Evolutionary conservation across 2,113 vertebrate genomes (phyloP).

Genomic region (Romanogobio albipinnatus): DNA sequence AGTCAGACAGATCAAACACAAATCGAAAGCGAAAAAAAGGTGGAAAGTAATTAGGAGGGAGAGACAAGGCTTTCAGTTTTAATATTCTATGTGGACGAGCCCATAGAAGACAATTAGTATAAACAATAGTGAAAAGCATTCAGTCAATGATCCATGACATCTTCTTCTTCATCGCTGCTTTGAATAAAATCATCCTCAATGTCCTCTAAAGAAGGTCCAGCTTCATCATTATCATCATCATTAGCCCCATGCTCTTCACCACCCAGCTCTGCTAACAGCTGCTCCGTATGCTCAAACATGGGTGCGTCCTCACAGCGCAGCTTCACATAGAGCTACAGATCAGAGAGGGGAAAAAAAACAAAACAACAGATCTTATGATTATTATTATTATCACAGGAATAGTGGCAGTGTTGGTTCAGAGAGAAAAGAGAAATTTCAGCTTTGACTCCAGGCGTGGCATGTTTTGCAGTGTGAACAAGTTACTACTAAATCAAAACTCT

Average conservation of each 20-base stretch:
- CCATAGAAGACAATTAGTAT: background rate
- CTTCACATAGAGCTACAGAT: constrained; percentile 75
- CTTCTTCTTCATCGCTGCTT: constrained; percentile 62
- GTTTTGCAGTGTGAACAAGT: constrained; percentile 16
- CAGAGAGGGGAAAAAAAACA: constrained; percentile 34
- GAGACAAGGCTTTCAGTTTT: constrained; percentile 12
- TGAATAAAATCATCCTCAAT: constrained; percentile 68
- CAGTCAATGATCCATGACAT: constrained; percentile 77
- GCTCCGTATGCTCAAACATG: constrained; percentile 76
- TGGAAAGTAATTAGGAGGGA: background rate
- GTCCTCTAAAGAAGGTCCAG: constrained; percentile 72
- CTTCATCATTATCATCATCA: constrained; percentile 68
- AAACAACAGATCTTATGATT: background rate
- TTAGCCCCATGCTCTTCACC: constrained; percentile 62
- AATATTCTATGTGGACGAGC: constrained; percentile 1
- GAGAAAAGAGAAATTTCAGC: constrained; percentile 24
- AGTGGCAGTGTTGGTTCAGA: background rate
- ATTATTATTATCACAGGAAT: constrained; percentile 29
- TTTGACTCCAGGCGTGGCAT: constrained; percentile 6
- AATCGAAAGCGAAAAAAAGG: background rate
- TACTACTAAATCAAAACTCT: constrained; percentile 9
- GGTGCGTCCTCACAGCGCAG: constrained; percentile 76
- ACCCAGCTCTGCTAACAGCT: constrained; percentile 76
- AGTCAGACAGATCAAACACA: background rate
- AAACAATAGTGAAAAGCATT: background rate